Evolutionary conservation across 2,888 invertebrate genomes (phyloP).

Genomic region (Tipula confusa): DNA sequence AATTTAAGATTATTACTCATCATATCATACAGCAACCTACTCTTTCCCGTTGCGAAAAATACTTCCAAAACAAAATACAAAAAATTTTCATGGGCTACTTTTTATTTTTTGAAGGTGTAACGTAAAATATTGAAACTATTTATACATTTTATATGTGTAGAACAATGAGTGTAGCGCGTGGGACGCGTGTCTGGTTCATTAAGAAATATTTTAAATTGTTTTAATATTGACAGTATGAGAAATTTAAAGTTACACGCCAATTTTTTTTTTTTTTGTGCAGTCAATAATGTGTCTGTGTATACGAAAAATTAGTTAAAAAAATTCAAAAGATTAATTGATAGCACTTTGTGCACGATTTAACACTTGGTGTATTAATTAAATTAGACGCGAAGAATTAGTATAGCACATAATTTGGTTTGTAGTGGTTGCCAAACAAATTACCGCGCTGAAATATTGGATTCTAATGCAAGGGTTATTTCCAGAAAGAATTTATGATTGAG

Average conservation of each 20-base stretch:
- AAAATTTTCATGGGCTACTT: neutral
- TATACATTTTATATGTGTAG: neutral
- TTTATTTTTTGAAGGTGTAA: neutral
- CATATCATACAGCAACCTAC: neutral
- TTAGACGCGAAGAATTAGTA: too few relatives aligned
- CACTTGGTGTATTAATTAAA: neutral
- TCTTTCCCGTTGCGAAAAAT: neutral
- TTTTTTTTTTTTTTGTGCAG: neutral
- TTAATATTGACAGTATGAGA: neutral
- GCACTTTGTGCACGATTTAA: too few relatives aligned
- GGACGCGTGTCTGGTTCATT: neutral
- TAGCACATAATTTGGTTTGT: too few relatives aligned
- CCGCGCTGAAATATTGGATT: too few relatives aligned
- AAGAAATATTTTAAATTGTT: neutral
- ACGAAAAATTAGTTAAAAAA: too few relatives aligned
- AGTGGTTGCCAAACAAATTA: too few relatives aligned
- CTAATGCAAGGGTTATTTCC: too few relatives aligned
- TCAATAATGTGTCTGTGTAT: neutral
- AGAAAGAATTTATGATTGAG: too few relatives aligned
- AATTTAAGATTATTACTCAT: neutral
- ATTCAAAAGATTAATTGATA: too few relatives aligned
- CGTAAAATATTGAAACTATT: neutral
- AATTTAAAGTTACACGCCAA: neutral
- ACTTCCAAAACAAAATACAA: neutral
- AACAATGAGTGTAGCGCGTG: neutral